Evolutionary conservation across 2,113 vertebrate genomes (phyloP).

Genomic region (human): DNA sequence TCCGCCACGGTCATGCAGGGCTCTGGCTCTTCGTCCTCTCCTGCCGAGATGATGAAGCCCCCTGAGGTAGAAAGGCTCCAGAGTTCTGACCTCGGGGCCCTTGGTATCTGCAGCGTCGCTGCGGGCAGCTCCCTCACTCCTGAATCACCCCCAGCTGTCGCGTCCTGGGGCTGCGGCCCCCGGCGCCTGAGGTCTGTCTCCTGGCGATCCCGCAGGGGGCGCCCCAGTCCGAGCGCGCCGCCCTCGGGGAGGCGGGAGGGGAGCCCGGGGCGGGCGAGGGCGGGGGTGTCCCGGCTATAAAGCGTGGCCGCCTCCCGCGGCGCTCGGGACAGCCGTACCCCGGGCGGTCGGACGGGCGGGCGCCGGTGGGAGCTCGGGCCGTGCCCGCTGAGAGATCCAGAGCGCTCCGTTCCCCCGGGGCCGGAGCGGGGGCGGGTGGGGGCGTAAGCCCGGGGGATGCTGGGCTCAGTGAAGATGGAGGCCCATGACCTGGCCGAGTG

Average conservation of each 20-base stretch:
- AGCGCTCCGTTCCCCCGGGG: conserved; percentile 58
- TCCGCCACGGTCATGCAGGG: background rate
- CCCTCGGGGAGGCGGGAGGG: conserved; percentile 65
- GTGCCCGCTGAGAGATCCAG: conserved; percentile 6
- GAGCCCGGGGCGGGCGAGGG: conserved; percentile 53
- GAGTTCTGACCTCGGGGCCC: background rate
- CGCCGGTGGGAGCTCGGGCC: background rate
- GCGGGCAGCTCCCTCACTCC: background rate
- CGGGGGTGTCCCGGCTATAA: conserved; percentile 75
- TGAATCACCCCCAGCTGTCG: background rate
- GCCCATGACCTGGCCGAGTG: conserved; percentile 78
- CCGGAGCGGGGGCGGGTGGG: conserved; percentile 53
- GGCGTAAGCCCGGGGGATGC: conserved; percentile 77
- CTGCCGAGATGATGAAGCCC: background rate
- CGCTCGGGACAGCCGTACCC: conserved; percentile 60
- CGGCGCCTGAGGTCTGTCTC: conserved; percentile 59
- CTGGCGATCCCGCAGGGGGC: conserved; percentile 74
- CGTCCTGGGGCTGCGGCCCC: background rate
- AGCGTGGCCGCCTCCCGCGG: conserved; percentile 72
- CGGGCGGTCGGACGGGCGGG: conserved; percentile 41
- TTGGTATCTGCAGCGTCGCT: background rate
- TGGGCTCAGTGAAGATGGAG: conserved; percentile 81
- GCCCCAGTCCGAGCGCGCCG: conserved; percentile 60
- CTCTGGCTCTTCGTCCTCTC: background rate
- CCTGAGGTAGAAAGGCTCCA: background rate